Base-by-base conservation (phyloP, 1,140 invertebrate genomes). In the Epicauta chinensis region DNA sequence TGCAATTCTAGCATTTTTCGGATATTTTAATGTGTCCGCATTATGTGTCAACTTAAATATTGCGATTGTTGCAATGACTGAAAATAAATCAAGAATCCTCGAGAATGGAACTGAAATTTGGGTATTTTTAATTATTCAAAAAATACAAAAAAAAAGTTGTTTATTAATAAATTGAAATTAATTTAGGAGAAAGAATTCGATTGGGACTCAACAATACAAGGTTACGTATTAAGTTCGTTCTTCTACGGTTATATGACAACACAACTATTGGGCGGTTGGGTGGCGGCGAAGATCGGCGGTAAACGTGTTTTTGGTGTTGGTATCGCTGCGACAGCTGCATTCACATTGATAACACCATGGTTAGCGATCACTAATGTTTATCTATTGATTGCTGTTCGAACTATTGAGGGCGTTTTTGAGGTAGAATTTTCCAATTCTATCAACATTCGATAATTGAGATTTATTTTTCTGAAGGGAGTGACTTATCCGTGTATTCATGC, bases 401-500 rank as follows among this genome's bases (percentile, higher is more conserved):
- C 95, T 11, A 67, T 93, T 15, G 89, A 94, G 73, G 93, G 93
- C 38, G 68, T 96, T 31, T 92, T 87, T 68, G 91, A 95, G 79
- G 89, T 91, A 73, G n/a, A n/a, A n/a, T 5, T 23, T 23, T 7
- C 23, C 23, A 7, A 23, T 23, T 74, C 74, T 60, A 0, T 23
- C 23, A 23, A 23, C 0, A 5, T 23, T 23, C 2, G 12, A 39
- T 10, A n/a, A 13, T 15, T 17, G 4, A 3, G 10, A 34, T 34
- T 11, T 12, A n/a, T n/a, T n/a, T n/a, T n/a, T n/a, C n/a, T n/a
- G n/a, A n/a, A 91, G 87, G 91, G 91, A 37, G 91, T 94, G 0
- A 91, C 89, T 1, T 94, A 91, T 71, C 91, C 91, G 3, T 86
- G 88, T 56, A 92, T 93, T 45, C 89, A 93, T 68, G 85, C 86